Conservation (phyloP, 2,888 invertebrate species). For the Omphaloscelis lunosa region DNA sequence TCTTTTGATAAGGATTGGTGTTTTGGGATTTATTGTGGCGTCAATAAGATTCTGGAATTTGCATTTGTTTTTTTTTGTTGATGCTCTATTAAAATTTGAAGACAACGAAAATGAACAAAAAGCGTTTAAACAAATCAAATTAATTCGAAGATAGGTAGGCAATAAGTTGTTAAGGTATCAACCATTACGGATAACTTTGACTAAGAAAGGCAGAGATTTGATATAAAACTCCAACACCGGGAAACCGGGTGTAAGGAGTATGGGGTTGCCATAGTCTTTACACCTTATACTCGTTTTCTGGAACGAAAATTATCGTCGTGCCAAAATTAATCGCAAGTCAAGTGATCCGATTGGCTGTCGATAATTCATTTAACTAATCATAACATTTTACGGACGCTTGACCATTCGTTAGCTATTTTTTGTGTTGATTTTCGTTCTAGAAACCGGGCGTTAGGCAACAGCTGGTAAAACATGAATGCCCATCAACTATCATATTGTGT, state of each 20-base stretch:
- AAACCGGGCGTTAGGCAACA: not conserved
- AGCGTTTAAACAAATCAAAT: not conserved
- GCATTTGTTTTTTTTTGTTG: not conserved
- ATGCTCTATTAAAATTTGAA: not conserved
- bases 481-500: not conserved
- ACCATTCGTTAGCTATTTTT: not conserved
- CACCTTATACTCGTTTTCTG: not conserved
- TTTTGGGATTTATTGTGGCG: conserved; percentile 12
- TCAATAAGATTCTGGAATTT: conserved; percentile 3
- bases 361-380: no score
- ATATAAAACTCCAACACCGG: not conserved
- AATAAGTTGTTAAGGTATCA: not conserved
- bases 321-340: no score
- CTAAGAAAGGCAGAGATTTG: not conserved
- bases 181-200: not conserved
- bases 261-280: not conserved
- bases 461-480: not conserved
- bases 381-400: no score
- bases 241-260: no score
- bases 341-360: no score
- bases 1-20: conserved; percentile 3
- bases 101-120: not conserved
- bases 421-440: not conserved
- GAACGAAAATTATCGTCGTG: no score
- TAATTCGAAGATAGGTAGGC: not conserved